Percentiles rank a stretch among this genome's conserved stretches.
phyloP scores from a whole-genome alignment of 1,140 invertebrate genomes.

The Drosophila chauvacae region DNA sequence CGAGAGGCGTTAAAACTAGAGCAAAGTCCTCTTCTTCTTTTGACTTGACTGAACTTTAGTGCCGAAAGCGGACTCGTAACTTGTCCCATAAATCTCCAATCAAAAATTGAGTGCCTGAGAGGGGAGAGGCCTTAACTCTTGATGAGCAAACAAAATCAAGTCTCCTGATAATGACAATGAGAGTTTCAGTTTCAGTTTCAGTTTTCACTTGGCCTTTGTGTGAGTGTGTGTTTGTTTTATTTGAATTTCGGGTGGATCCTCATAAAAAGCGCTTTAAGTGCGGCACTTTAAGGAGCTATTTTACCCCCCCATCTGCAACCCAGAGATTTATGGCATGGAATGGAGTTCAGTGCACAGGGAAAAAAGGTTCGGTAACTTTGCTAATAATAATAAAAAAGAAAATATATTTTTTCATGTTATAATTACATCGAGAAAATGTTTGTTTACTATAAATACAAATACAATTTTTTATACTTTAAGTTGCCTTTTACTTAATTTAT shows the following conservation, averaged over 20 bases:
- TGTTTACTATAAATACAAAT: too few relatives aligned
- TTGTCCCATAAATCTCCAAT: conserved; percentile 68
- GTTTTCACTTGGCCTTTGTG: conserved; percentile 15
- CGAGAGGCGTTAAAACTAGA: conserved; percentile 78
- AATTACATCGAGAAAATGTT: too few relatives aligned
- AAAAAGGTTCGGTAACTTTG: not conserved
- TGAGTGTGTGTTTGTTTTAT: conserved; percentile 18
- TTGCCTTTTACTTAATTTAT: not conserved
- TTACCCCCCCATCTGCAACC: not conserved
- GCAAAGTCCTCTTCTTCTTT: conserved; percentile 48
- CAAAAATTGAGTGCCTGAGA: conserved; percentile 66
- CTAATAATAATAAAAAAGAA: not conserved
- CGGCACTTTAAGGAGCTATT: conserved; percentile 56
- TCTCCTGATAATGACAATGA: conserved; percentile 50
- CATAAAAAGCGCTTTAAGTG: conserved; percentile 51
- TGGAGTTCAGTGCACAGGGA: conserved; percentile 25
- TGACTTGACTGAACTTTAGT: conserved; percentile 57
- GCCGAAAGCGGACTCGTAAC: conserved; percentile 51
- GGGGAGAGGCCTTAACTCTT: conserved; percentile 12
- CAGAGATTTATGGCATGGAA: conserved; percentile 51
- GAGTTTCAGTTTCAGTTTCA: conserved; percentile 45
- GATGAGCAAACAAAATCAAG: conserved; percentile 54
- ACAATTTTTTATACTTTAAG: too few relatives aligned
- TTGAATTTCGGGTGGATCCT: conserved; percentile 20
- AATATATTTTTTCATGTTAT: too few relatives aligned